Evolutionary conservation across 2,888 invertebrate species (phyloP).

Genomic region (Heliconius hortense): DNA sequence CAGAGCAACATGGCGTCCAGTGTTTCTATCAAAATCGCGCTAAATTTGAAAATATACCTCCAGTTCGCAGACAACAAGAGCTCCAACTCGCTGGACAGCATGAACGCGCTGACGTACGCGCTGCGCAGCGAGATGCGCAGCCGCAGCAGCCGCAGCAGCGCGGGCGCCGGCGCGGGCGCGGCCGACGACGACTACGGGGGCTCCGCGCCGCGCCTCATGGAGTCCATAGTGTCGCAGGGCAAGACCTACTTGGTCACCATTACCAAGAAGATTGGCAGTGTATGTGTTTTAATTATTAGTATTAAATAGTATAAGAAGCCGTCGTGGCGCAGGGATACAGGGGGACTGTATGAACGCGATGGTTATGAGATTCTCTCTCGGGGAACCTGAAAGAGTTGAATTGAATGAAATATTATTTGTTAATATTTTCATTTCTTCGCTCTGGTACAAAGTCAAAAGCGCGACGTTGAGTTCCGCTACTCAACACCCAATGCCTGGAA

Average conservation of each 20-base stretch:
- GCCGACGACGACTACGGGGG: slow-evolving; percentile 51
- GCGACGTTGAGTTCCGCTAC: too few species aligned
- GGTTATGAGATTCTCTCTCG: too few species aligned
- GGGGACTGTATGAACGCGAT: too few species aligned
- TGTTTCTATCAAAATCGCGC: too few species aligned
- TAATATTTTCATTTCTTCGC: too few species aligned
- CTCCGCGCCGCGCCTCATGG: slow-evolving; percentile 68
- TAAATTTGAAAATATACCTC: neutral
- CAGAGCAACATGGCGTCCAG: too few species aligned
- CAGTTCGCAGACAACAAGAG: slow-evolving; percentile 52
- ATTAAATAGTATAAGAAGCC: too few species aligned
- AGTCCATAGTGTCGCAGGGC: slow-evolving; percentile 72
- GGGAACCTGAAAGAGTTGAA: too few species aligned
- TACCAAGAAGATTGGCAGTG: slow-evolving; percentile 71
- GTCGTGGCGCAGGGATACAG: too few species aligned
- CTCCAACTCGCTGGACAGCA: slow-evolving; percentile 62
- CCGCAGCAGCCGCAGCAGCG: slow-evolving; percentile 42
- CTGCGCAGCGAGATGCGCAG: slow-evolving; percentile 49
- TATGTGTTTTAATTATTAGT: slow-evolving; percentile 45
- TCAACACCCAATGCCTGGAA: too few species aligned
- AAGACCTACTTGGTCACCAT: slow-evolving; percentile 73
- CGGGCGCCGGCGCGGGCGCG: slow-evolving; percentile 39
- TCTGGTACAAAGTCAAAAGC: too few species aligned
- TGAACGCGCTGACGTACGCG: slow-evolving; percentile 60
- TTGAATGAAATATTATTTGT: too few species aligned